Conservation (phyloP, 1,140 invertebrate genomes). For the Oreohelix idahoensis region DNA sequence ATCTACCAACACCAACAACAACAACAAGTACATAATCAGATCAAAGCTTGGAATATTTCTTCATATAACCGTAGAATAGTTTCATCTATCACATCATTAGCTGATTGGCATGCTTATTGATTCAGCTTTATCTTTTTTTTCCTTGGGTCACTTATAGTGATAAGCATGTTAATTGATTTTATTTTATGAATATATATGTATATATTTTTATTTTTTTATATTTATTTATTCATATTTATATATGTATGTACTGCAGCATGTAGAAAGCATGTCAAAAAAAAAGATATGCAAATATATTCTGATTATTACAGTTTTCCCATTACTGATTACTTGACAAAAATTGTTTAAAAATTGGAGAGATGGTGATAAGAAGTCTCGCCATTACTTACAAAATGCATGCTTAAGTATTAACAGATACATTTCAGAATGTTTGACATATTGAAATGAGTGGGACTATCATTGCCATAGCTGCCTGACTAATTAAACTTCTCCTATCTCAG, state of each 20-base stretch:
- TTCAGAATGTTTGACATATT: too few species aligned
- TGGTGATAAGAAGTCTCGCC: too few species aligned
- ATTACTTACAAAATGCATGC: too few species aligned
- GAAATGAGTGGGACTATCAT: too few species aligned
- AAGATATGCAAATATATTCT: too few species aligned
- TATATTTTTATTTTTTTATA: neutral
- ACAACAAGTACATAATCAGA: conserved; percentile 28
- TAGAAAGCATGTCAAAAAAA: neutral
- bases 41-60: conserved; percentile 1
- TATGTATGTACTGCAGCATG: neutral
- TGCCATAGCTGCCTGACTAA: too few species aligned
- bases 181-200: neutral
- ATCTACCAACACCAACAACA: neutral
- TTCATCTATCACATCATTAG: neutral
- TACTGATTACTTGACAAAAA: too few species aligned
- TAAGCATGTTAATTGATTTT: neutral
- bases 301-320: too few species aligned
- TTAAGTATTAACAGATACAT: too few species aligned
- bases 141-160: neutral
- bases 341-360: too few species aligned
- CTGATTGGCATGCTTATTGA: neutral
- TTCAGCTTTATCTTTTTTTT: neutral
- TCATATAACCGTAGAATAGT: conserved; percentile 1
- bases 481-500: too few species aligned
- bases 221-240: too few species aligned